phyloP scores from a whole-genome alignment of 1,140 invertebrate genomes.

The Leptinotarsa lineolata region DNA sequence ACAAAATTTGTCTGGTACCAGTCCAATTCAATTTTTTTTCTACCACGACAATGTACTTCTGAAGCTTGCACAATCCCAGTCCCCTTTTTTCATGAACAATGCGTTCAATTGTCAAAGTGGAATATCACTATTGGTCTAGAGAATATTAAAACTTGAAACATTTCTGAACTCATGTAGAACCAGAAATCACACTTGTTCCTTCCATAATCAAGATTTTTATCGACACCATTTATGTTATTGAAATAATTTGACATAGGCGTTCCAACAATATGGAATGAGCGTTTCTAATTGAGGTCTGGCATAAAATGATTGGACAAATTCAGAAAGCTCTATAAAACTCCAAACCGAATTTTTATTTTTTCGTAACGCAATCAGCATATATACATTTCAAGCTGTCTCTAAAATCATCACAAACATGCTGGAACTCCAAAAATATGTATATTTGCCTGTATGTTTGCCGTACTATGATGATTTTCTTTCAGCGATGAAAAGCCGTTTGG shows the following conservation, averaged over 20 bases:
- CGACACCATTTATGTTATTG: no score
- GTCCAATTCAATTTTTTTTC: no score
- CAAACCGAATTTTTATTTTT: neutral
- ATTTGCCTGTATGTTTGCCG: conserved; percentile 35
- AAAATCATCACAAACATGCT: neutral
- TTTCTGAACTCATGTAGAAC: no score
- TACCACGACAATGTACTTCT: no score
- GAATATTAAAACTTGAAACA: no score
- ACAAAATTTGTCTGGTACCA: no score
- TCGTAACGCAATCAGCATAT: neutral
- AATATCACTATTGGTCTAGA: no score
- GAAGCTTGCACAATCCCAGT: no score
- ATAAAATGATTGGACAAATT: neutral
- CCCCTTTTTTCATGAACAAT: no score
- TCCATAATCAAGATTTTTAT: no score
- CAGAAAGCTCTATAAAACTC: neutral
- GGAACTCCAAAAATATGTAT: conserved; percentile 28
- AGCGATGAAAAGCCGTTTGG: conserved; percentile 34
- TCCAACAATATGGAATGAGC: neutral
- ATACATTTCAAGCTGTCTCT: neutral
- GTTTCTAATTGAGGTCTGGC: neutral
- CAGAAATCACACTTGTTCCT: no score
- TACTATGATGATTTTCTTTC: conserved; percentile 38
- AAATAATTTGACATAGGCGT: neutral
- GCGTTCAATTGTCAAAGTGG: no score